Evolutionary conservation across 2,797 vertebrate species (phyloP).

Genomic region (Arrhamphus sclerolepis): DNA sequence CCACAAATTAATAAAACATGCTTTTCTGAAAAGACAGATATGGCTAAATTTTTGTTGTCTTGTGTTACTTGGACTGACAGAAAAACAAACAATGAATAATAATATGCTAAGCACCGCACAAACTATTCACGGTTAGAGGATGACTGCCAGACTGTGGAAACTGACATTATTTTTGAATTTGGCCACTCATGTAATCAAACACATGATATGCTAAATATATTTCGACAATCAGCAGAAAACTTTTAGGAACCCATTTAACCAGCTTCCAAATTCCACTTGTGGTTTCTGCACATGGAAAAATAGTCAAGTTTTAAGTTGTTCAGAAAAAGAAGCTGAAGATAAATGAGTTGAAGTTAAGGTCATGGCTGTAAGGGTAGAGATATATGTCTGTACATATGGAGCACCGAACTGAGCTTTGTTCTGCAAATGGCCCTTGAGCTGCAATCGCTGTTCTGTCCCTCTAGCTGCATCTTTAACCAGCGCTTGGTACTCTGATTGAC

Average conservation of each 20-base stretch:
- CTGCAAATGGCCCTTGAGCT: slow-evolving; percentile 42
- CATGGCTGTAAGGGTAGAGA: slow-evolving; percentile 16
- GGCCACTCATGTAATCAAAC: slow-evolving; percentile 7
- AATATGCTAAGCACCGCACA: not conserved
- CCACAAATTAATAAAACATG: slow-evolving; percentile 32
- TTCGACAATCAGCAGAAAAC: not conserved
- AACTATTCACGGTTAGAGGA: not conserved
- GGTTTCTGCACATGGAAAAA: slow-evolving; percentile 1
- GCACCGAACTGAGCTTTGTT: slow-evolving; percentile 32
- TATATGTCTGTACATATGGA: slow-evolving; percentile 37
- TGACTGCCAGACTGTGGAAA: slow-evolving; percentile 1
- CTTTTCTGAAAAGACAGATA: slow-evolving; percentile 13
- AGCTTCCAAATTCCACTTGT: slow-evolving; percentile 4
- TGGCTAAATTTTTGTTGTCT: slow-evolving; percentile 44
- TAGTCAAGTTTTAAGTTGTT: slow-evolving; percentile 28
- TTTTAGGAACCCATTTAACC: slow-evolving; percentile 6
- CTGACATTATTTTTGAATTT: not conserved
- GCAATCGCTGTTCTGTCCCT: slow-evolving; percentile 39
- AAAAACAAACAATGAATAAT: slow-evolving; percentile 16
- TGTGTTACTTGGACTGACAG: slow-evolving; percentile 3
- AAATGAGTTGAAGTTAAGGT: slow-evolving; percentile 31
- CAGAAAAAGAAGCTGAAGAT: slow-evolving; percentile 31
- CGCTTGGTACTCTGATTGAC: slow-evolving; percentile 65
- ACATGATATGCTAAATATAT: not conserved
- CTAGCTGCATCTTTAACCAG: slow-evolving; percentile 53